phyloP scores from a whole-genome alignment of 2,113 vertebrate genomes.

The Saguinus imperator region DNA sequence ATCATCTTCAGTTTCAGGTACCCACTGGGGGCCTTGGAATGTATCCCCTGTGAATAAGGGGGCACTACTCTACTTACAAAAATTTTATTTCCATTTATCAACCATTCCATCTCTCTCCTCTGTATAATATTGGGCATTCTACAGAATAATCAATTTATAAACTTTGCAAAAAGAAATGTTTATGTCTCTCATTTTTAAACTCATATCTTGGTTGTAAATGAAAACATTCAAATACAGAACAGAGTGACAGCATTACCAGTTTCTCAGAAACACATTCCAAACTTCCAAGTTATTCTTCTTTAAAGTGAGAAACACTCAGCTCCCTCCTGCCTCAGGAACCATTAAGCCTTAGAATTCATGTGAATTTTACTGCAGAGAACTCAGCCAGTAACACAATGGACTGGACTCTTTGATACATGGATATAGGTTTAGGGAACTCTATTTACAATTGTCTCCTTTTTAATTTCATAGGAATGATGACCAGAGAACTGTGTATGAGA shows the following conservation, averaged over 20 bases:
- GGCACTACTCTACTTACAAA: background rate
- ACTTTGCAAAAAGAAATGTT: background rate
- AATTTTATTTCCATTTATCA: background rate
- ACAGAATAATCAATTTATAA: background rate
- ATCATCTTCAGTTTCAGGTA: background rate
- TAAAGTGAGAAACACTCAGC: background rate
- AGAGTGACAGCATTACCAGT: background rate
- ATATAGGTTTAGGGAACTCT: background rate
- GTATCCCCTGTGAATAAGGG: background rate
- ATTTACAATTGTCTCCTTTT: background rate
- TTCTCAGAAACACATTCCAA: background rate
- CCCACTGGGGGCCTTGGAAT: background rate
- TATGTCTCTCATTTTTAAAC: background rate
- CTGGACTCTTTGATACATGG: background rate
- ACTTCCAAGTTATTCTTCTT: constrained; percentile 1
- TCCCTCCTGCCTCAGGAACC: background rate
- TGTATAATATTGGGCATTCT: background rate
- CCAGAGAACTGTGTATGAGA: background rate
- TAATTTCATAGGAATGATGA: background rate
- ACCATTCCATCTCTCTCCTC: background rate
- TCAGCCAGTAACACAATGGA: background rate
- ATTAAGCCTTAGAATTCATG: background rate
- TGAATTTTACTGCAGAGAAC: background rate
- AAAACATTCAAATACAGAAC: background rate
- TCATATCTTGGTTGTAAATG: background rate